Base-by-base conservation (phyloP, 2,888 invertebrate genomes). In the Drosophila kambysellisi region DNA sequence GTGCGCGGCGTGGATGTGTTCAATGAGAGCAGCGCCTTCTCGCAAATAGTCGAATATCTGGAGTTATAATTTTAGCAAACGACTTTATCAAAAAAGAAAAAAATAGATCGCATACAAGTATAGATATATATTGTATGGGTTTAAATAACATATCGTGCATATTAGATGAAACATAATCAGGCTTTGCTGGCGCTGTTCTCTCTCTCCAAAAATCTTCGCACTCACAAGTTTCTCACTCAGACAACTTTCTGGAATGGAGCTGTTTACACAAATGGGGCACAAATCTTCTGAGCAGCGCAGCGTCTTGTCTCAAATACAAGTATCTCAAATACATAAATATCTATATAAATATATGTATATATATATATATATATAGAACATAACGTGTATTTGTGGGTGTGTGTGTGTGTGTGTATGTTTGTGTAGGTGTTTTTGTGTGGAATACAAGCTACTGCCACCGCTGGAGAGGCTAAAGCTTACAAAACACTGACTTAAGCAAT, bases 1-100 rank as follows among this genome's bases (percentile, higher is more conserved):
- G 89, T 93, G 25, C 92, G 93, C 12, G 90, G 90, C 43, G 74
- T 92, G 30, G 92, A 93, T 81, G 75, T 92, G 15, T 93, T 93
- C 53, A 83, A 90, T 43, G 88, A 91, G 17, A 79, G 72, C 56
- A 91, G 93, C 70, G 74, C 83, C n/a, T 93, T 89, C 77, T 92
- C 93, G 3, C 82, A 85, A 76, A 70, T 83, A 73, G 82, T 84
- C 52, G 91, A 92, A 74, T 91, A 90, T 79, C 72, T 88, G 65
- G 88, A 88, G 67, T 75, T 88, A 66, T 90, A 90, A 83, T 74
- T 63, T 66, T 29, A 81, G 75, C 65, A 78, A 50, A 51, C 29
- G 72, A 51, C 54, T 67, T 56, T 62, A 69, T 61, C 61, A 69
- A 52, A 57, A n/a, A 30, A 30, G 8, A 30, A 25, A 46, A 46